Evolutionary conservation across 2,113 vertebrate species (phyloP), one percentile per base, ranked within the genome.

Genomic region (Oreochromis aureus): DNA sequence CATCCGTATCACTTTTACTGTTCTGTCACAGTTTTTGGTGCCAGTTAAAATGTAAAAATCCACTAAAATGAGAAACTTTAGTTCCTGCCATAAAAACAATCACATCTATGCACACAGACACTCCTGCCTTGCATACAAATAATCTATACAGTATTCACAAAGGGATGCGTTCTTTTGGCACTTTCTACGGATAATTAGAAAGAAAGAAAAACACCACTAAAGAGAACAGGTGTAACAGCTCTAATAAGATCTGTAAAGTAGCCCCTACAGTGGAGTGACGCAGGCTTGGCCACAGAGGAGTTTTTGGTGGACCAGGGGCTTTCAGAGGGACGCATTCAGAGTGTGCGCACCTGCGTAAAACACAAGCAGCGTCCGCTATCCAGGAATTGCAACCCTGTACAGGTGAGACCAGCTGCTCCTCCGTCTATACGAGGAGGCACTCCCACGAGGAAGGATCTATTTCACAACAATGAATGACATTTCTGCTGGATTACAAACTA

Each of bases 401-500:
- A 63, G 90, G 90, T 88, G 86, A 88, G 91, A 87, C 51, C 90
- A 92, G 92, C 94, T 89, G 88, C 78, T 89, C 24, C 85, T 81
- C 56, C 12, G 80, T 80, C 63, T 24, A 39, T 34, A 55, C 11
- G 24, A 32, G 16, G 34, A 56, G 12, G n/a, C 81, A 16, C 44
- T n/a, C 18, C 46, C 54, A 22, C 13, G 54, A 46, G 51, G 87
- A 91, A 87, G 86, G 82, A 73, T 83, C 53, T 79, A 13, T 73
- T 46, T 73, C 22, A 7, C 84, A 88, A 82, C 88, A 59, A 89
- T 93, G 92, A 73, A 48, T 81, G 36, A 87, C 11, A 91, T 92
- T 89, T 87, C 81, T 81, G 59, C 55, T 87, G 95, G 95, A 95
- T 91, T 95, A 92, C 92, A 91, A 94, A 96, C 89, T 80, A 81